Evolutionary conservation across 1,140 invertebrate genomes (phyloP).

Genomic region (Hylaeus anthracinus): DNA sequence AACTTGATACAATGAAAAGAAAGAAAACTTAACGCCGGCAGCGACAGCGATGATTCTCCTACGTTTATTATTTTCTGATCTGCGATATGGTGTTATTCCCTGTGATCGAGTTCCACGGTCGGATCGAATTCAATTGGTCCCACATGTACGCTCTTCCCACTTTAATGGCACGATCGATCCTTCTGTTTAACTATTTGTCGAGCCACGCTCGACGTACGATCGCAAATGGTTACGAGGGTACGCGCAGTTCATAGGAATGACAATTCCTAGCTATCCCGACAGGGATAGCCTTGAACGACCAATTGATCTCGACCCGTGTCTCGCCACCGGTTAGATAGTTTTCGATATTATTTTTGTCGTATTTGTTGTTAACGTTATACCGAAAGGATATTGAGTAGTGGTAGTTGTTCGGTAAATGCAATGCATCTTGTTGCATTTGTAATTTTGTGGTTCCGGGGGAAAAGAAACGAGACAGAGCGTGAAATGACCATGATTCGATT

Average conservation of each 20-base stretch:
- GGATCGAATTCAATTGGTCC: not conserved
- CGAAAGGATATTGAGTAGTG: not conserved
- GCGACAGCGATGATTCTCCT: constrained; percentile 11
- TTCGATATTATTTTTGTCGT: constrained; percentile 4
- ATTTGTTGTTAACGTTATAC: constrained; percentile 3
- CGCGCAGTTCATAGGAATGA: too few species aligned
- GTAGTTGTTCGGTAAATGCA: not conserved
- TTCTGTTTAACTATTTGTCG: too few species aligned
- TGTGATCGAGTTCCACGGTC: not conserved
- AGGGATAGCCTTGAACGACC: not conserved
- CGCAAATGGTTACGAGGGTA: too few species aligned
- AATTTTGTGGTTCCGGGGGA: not conserved
- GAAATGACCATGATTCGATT: too few species aligned
- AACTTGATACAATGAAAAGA: constrained; percentile 76
- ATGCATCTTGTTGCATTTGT: not conserved
- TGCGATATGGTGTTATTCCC: not conserved
- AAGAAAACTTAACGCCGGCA: constrained; percentile 3
- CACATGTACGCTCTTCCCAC: not conserved
- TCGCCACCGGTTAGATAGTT: constrained; percentile 1
- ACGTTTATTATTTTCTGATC: not conserved
- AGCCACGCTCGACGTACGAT: too few species aligned
- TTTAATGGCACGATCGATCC: too few species aligned
- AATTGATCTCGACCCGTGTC: not conserved
- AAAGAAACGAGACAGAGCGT: not conserved
- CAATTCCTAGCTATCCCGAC: not conserved